phyloP scores from a whole-genome alignment of 2,113 vertebrate species.

The Odontophorus gujanensis region DNA sequence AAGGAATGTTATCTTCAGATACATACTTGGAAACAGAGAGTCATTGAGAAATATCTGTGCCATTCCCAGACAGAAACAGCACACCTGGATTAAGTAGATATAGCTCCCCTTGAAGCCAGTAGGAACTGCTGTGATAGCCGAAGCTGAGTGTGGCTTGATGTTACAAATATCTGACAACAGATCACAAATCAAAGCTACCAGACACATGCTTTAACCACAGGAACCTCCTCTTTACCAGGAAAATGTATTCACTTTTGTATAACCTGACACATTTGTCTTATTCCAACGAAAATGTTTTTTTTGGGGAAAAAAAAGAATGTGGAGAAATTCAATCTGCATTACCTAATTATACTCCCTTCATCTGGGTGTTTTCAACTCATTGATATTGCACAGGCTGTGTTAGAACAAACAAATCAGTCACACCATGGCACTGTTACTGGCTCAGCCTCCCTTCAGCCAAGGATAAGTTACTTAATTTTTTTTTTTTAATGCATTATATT shows the following conservation, averaged over 20 bases:
- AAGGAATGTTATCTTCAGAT: background rate
- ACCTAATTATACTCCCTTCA: conserved; percentile 49
- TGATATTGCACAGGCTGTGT: conserved; percentile 68
- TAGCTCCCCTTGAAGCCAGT: background rate
- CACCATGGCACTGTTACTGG: conserved; percentile 39
- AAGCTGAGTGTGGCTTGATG: background rate
- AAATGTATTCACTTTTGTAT: background rate
- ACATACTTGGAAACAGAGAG: background rate
- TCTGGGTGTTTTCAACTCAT: conserved; percentile 64
- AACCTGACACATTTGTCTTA: background rate
- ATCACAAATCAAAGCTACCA: background rate
- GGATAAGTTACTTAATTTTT: conserved; percentile 5
- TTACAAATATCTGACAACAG: background rate
- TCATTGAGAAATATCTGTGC: background rate
- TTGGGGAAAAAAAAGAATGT: background rate
- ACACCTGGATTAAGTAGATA: background rate
- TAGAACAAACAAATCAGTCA: conserved; percentile 69
- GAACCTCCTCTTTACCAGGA: background rate
- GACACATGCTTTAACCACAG: background rate
- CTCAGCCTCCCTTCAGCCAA: conserved; percentile 48
- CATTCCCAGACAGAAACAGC: background rate
- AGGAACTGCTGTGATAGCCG: background rate
- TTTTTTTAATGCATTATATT: background rate
- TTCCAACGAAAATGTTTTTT: conserved; percentile 49
- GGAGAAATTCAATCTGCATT: conserved; percentile 50